Percentiles rank a stretch among this genome's conserved stretches.
phyloP scores from a whole-genome alignment of 2,888 invertebrate species.

The Phasia obesa region DNA sequence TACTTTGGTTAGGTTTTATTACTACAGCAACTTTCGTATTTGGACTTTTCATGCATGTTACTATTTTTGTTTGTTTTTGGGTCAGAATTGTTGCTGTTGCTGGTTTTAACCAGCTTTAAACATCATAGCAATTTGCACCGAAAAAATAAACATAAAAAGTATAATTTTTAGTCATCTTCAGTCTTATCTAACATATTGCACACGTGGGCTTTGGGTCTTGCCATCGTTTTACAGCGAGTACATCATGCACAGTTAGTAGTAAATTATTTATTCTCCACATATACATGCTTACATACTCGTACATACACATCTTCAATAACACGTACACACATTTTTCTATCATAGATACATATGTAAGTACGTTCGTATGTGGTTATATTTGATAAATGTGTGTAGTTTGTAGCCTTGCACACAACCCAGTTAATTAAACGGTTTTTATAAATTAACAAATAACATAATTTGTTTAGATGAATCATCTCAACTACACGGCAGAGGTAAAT shows the following conservation, averaged over 20 bases:
- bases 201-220: conserved; percentile 47
- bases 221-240: conserved; percentile 7
- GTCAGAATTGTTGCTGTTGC: conserved; percentile 21
- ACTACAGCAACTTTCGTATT: conserved; percentile 24
- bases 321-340: conserved; percentile 24
- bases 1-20: conserved; percentile 22
- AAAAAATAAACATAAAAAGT: conserved; percentile 3
- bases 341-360: neutral
- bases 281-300: neutral
- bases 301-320: neutral
- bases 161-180: neutral
- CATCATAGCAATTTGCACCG: conserved; percentile 39
- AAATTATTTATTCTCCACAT: conserved; percentile 30
- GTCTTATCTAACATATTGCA: conserved; percentile 58
- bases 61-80: conserved; percentile 11
- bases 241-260: conserved; percentile 27
- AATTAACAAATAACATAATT: conserved; percentile 1
- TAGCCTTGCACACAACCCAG: conserved; percentile 4
- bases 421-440: conserved; percentile 11
- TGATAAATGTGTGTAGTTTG: neutral
- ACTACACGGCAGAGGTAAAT: no score
- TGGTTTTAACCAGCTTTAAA: conserved; percentile 26
- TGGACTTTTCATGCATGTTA: conserved; percentile 26
- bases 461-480: neutral
- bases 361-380: neutral